These are phyloP conservation scores for Pangasianodon hypophthalmus DNA, from an alignment of 2,113 vertebrate genomes.

Conservation along the genomic window DNA sequence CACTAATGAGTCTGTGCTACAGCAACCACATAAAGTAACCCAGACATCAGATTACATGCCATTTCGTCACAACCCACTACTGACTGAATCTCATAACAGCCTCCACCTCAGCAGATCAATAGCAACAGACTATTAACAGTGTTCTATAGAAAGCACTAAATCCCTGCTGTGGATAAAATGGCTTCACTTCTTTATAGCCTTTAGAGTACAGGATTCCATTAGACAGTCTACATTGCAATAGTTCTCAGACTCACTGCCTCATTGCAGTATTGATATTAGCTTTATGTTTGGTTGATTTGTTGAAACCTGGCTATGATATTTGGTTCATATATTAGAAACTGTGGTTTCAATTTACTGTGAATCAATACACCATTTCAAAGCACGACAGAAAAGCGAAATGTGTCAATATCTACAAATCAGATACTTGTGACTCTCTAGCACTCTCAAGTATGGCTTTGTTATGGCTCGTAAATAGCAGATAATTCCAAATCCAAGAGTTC, in stretches of 20 bases:
- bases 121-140: slow-evolving; percentile 23
- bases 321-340: background rate
- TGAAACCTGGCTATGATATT: background rate
- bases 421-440: background rate
- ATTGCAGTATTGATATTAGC: background rate
- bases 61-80: background rate
- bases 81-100: slow-evolving; percentile 6
- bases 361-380: slow-evolving; percentile 30
- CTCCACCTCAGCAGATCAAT: slow-evolving; percentile 24
- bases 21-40: background rate
- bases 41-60: slow-evolving; percentile 4
- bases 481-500: background rate
- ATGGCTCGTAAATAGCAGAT: background rate
- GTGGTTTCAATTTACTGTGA: background rate
- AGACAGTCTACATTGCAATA: background rate
- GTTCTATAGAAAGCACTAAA: background rate
- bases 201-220: slow-evolving; percentile 8
- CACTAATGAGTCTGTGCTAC: background rate
- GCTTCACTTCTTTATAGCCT: background rate
- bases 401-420: background rate
- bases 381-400: background rate
- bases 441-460: no score
- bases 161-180: background rate
- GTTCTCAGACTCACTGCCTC: background rate
- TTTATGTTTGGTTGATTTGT: slow-evolving; percentile 3